These are phyloP conservation scores for Malaclemys terrapin DNA, from an alignment of 2,113 vertebrate genomes.

Conservation along the genomic window DNA sequence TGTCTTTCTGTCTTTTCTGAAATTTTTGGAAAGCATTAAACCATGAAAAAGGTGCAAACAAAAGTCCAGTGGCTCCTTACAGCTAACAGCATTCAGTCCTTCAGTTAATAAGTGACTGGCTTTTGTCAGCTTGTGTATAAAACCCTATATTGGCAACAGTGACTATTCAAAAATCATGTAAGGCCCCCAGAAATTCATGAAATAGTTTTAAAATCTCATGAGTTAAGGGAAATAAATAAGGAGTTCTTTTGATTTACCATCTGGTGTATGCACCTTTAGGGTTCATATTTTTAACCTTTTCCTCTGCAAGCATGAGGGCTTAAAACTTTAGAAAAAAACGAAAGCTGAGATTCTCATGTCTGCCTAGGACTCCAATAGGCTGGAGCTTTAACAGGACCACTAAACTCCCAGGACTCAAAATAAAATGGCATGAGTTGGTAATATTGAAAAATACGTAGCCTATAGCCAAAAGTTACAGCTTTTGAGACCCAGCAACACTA, in stretches of 20 bases:
- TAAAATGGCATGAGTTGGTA: neutral
- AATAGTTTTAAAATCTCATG: conserved; percentile 12
- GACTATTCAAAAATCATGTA: neutral
- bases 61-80: conserved; percentile 29
- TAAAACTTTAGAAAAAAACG: neutral
- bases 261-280: neutral
- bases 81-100: neutral
- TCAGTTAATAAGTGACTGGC: neutral
- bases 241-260: neutral
- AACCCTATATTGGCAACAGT: conserved; percentile 20
- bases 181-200: neutral
- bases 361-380: conserved; percentile 1
- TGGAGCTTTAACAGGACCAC: neutral
- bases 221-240: neutral
- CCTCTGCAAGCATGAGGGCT: neutral
- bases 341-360: neutral
- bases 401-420: neutral
- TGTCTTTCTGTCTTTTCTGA: conserved; percentile 53
- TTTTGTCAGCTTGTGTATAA: conserved; percentile 32
- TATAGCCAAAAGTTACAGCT: neutral
- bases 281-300: neutral
- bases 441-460: neutral
- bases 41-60: conserved; percentile 52
- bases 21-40: conserved; percentile 69
- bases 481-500: neutral